Percentiles rank a stretch among this genome's conserved stretches.
Evolutionary conservation across 2,888 invertebrate species (phyloP).

Genomic region (Micropterix aruncella): DNA sequence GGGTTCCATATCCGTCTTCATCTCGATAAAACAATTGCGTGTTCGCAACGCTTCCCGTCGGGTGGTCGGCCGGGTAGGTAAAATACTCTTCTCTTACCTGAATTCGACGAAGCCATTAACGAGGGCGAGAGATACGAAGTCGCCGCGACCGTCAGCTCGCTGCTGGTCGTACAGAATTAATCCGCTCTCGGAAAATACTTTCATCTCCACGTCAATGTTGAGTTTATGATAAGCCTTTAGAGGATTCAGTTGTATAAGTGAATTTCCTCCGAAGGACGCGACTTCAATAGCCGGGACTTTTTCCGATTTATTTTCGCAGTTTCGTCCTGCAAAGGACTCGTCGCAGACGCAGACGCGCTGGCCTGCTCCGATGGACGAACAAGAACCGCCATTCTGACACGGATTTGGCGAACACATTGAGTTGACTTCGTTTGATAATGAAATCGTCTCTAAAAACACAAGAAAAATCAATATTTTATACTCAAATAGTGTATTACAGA

Average conservation of each 20-base stretch:
- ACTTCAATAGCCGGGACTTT: constrained; percentile 61
- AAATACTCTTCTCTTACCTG: too few species aligned
- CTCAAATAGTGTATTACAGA: too few species aligned
- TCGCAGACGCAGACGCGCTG: constrained; percentile 45
- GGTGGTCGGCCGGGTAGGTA: too few species aligned
- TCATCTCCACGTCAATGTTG: constrained; percentile 77
- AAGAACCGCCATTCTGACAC: not conserved
- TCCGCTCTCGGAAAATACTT: constrained; percentile 68
- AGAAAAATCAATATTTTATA: too few species aligned
- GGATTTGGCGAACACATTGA: not conserved
- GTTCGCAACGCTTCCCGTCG: too few species aligned
- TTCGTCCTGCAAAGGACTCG: constrained; percentile 52
- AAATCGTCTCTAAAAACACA: not conserved
- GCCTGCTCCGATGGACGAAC: not conserved
- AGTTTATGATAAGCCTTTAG: constrained; percentile 74
- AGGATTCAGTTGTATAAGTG: constrained; percentile 62
- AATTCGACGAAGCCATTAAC: constrained; percentile 73
- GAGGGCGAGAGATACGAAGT: constrained; percentile 73
- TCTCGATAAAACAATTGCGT: too few species aligned
- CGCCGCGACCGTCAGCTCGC: constrained; percentile 68
- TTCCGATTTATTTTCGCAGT: constrained; percentile 54
- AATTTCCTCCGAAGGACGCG: constrained; percentile 71
- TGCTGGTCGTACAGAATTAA: constrained; percentile 79
- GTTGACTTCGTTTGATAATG: not conserved
- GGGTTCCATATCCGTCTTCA: too few species aligned